Conservation (phyloP, 2,113 vertebrate genomes). For the Gymnogyps californianus region DNA sequence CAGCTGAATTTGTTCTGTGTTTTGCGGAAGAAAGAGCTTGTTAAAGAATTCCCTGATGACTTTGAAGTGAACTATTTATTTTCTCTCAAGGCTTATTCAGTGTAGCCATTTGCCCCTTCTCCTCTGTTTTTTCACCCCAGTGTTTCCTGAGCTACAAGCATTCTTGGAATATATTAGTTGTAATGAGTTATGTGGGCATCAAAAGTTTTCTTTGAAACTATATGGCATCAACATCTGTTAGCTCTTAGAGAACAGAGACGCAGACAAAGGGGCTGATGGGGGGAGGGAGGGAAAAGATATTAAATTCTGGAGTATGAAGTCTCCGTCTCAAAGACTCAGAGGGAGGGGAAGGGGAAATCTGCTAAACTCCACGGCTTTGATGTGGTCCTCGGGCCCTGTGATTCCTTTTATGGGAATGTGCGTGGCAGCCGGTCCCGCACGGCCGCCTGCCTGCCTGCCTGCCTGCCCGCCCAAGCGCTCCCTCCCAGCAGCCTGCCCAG, state of each 20-base stretch:
- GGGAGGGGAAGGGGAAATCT: conserved; percentile 67
- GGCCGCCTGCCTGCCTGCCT: not conserved
- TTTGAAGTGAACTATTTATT: conserved; percentile 62
- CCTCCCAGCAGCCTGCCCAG: not conserved
- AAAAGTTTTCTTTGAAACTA: conserved; percentile 74
- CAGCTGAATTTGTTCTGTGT: conserved; percentile 25
- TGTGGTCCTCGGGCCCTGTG: conserved; percentile 62
- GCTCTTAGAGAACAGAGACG: conserved; percentile 74
- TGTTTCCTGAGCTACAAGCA: conserved; percentile 57
- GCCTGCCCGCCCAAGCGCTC: not conserved
- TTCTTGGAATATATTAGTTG: conserved; percentile 70
- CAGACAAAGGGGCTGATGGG: conserved; percentile 68
- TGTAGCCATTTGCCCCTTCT: conserved; percentile 38
- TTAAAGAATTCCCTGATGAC: conserved; percentile 58
- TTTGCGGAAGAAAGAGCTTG: conserved; percentile 43
- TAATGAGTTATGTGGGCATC: conserved; percentile 68
- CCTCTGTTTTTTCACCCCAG: conserved; percentile 42
- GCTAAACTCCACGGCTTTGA: conserved; percentile 66
- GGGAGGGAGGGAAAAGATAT: conserved; percentile 58
- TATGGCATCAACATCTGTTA: conserved; percentile 78
- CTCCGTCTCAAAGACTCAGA: conserved; percentile 57
- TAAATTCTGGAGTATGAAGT: conserved; percentile 68
- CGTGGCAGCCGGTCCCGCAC: conserved; percentile 3
- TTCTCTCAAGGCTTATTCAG: conserved; percentile 50
- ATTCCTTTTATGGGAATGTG: conserved; percentile 72